phyloP scores from a whole-genome alignment of 2,113 vertebrate species.

The Lepus americanus region DNA sequence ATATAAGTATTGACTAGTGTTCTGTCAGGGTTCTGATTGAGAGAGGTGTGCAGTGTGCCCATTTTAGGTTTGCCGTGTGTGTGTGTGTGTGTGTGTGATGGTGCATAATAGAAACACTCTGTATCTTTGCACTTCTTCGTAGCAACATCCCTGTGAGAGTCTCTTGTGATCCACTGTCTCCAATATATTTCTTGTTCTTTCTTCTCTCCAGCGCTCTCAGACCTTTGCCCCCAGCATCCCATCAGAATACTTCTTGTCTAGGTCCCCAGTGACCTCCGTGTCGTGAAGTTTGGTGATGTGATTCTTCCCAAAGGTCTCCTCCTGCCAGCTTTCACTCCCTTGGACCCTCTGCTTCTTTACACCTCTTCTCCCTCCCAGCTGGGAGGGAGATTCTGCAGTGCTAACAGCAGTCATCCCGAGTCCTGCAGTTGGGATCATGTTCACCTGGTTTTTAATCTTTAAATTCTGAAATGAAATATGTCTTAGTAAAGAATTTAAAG shows the following conservation, averaged over 20 bases:
- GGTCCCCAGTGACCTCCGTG: background rate
- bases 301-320: background rate
- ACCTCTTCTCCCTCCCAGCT: background rate
- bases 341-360: background rate
- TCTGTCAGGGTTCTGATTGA: conserved; percentile 44
- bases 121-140: background rate
- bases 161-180: background rate
- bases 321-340: background rate
- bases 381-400: background rate
- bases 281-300: background rate
- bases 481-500: conserved; percentile 24
- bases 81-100: background rate
- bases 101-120: background rate
- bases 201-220: background rate
- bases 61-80: background rate
- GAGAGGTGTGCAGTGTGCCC: background rate
- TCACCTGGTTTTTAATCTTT: conserved; percentile 28
- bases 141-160: background rate
- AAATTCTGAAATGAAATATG: conserved; percentile 48
- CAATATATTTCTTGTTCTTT: background rate
- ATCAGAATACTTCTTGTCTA: background rate
- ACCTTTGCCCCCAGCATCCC: background rate
- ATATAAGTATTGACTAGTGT: background rate
- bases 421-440: background rate
- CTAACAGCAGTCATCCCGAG: background rate